Conservation (phyloP, 2,797 vertebrate genomes). For the Coregonus suidteri region DNA sequence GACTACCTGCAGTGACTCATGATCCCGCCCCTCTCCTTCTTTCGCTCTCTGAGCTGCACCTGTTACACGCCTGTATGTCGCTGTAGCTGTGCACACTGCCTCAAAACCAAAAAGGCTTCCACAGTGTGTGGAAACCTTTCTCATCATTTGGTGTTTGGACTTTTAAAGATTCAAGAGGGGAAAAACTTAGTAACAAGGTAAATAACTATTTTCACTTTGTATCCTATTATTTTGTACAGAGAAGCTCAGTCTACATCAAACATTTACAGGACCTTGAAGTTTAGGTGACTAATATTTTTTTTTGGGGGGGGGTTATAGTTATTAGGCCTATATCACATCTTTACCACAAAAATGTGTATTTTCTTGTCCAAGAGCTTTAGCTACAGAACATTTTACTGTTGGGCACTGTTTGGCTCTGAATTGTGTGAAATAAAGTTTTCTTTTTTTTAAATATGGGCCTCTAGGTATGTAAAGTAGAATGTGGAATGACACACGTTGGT, state of each 20-base stretch:
- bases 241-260: background rate
- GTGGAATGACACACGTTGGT: background rate
- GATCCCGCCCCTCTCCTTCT: background rate
- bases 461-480: no score
- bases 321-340: background rate
- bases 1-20: background rate
- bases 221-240: background rate
- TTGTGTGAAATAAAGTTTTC: background rate
- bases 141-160: background rate
- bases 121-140: background rate
- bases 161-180: background rate
- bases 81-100: background rate
- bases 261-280: no score
- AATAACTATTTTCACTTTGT: background rate
- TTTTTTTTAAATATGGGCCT: no score
- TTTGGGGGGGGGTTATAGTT: background rate
- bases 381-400: background rate
- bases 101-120: background rate
- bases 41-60: slow-evolving; percentile 5
- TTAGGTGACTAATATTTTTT: background rate
- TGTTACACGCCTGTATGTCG: background rate
- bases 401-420: background rate
- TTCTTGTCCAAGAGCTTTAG: background rate
- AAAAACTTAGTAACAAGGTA: background rate
- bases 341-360: background rate